These are phyloP conservation scores for Anthoscopus minutus DNA, from an alignment of 2,113 vertebrate species.

Conservation along the genomic window DNA sequence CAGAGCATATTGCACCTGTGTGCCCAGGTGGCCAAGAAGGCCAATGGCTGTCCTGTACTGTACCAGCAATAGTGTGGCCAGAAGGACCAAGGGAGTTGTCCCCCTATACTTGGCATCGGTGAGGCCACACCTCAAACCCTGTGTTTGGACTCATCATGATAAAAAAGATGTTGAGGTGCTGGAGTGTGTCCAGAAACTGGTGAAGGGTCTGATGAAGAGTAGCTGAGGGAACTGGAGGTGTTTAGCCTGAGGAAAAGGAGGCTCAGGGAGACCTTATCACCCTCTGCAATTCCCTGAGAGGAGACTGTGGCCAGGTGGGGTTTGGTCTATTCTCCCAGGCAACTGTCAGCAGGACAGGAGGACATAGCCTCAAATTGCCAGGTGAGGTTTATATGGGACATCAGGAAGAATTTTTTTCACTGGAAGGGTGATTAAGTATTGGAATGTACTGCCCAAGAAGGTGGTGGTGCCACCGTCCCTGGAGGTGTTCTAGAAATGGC, in stretches of 20 bases:
- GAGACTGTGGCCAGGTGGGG: not conserved
- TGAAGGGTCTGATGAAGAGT: not conserved
- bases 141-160: too few relatives aligned
- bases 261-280: too few relatives aligned
- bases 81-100: not conserved
- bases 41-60: not conserved
- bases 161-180: not conserved
- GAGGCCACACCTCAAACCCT: not conserved
- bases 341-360: rapidly evolving
- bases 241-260: not conserved
- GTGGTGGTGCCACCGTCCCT: too few relatives aligned
- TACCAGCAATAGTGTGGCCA: not conserved
- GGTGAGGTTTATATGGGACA: not conserved
- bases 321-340: not conserved
- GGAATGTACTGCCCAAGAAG: not conserved
- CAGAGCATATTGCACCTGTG: too few relatives aligned
- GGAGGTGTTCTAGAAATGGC: not conserved
- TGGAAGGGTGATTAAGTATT: not conserved
- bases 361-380: not conserved
- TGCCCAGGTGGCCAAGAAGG: not conserved
- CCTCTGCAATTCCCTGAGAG: not conserved
- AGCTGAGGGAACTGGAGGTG: not conserved
- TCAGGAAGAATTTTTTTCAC: not conserved
- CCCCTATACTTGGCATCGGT: rapidly evolving
- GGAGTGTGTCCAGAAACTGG: not conserved